Evolutionary conservation across 2,888 invertebrate species (phyloP), one percentile per base, ranked within the genome.

Genomic region (Drosophila colorata): DNA sequence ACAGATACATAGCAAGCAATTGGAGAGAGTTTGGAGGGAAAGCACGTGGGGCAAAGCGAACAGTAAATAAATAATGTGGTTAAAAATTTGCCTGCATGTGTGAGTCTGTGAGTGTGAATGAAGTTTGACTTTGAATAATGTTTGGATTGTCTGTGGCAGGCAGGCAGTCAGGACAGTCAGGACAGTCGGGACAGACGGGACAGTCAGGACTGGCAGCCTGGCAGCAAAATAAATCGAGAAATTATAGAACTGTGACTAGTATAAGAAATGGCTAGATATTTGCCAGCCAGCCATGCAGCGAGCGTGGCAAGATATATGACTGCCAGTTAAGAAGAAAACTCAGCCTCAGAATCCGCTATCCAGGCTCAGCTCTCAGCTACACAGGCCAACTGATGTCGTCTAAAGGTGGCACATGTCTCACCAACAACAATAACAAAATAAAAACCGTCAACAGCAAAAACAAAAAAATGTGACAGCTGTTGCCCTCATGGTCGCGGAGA

Each of bases 41-140:
- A 61, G 58, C 59, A 74, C 56, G 70, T 66, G 53, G 66, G 44
- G 52, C 57, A 44, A 51, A 51, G 68, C 67, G 65, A 85, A 76
- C 85, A 88, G 82, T 85, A 88, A 85, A 85, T 85, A 88, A 85
- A 85, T 85, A 85, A 85, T 85, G 85, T 88, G 89, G 85, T 85
- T 85, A 88, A 85, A 85, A 85, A 74, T 85, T 87, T 79, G 77
- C 71, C 69, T 68, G 53, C 73, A 70, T 74, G 71, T 67, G 67
- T 74, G 59, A 46, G 47, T 63, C 40, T 48, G 70, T 43, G 78
- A 82, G 68, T 85, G 87, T 72, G 88, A 88, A 87, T 88, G 88
- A 85, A 85, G 87, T 85, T 88, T 88, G 85, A 85, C 85, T 85
- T 85, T 85, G 85, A 85, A 85, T 85, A 85, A 85, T 85, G 89